These are phyloP conservation scores for Oegoconia quadripuncta DNA, from an alignment of 2,888 invertebrate genomes.

Conservation along the genomic window DNA sequence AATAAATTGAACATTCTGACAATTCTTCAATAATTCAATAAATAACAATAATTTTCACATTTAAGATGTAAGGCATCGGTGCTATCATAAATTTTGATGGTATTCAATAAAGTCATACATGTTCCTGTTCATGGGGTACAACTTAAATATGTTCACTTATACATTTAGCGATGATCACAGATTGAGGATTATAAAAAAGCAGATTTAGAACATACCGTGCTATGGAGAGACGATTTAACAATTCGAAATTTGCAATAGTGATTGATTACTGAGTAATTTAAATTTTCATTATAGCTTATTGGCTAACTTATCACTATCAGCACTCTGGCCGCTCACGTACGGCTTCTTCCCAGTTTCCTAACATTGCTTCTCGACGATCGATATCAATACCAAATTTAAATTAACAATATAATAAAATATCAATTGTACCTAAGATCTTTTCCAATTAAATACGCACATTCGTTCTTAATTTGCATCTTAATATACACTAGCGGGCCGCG, in stretches of 20 bases:
- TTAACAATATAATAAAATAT: constrained; percentile 78
- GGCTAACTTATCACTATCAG: constrained; percentile 74
- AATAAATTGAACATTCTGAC: constrained; percentile 73
- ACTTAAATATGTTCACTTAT: constrained; percentile 71
- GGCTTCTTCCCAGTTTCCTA: constrained; percentile 56
- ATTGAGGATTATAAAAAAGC: constrained; percentile 77
- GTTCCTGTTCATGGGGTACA: constrained; percentile 56
- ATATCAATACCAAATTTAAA: constrained; percentile 76
- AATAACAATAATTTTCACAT: constrained; percentile 71
- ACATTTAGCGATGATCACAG: constrained; percentile 77
- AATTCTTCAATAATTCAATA: constrained; percentile 54
- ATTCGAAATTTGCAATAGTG: constrained; percentile 75
- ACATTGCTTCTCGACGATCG: constrained; percentile 75
- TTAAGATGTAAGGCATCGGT: constrained; percentile 58
- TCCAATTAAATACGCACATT: constrained; percentile 71
- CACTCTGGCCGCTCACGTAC: constrained; percentile 59
- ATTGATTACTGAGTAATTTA: constrained; percentile 77
- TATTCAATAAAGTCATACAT: constrained; percentile 44
- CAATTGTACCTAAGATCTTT: constrained; percentile 79
- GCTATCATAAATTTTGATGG: constrained; percentile 61
- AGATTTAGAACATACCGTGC: constrained; percentile 76
- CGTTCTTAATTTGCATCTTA: constrained; percentile 59
- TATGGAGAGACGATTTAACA: constrained; percentile 73
- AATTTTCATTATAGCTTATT: constrained; percentile 72
- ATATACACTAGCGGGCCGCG: constrained; percentile 54